Conservation (phyloP, 37 sponge, comb jelly and placozoan genomes). For the Crambe crambe region DNA sequence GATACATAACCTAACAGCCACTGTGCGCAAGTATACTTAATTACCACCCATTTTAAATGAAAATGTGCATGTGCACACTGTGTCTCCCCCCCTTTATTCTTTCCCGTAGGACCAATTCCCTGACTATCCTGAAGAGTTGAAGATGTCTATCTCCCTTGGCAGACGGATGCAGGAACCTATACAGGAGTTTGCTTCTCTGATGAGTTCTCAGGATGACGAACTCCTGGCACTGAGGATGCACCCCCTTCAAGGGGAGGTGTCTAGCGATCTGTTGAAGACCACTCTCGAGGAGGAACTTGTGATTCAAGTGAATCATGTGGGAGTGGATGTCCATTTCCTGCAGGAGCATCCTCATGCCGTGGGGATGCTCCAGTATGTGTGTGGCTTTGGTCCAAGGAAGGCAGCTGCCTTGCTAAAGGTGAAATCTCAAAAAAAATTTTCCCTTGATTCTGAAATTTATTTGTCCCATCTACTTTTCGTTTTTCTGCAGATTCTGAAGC, state of each 20-base stretch:
- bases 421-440: neutral
- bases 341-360: slow-evolving; percentile 77
- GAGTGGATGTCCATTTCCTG: slow-evolving; percentile 89
- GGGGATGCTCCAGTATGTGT: slow-evolving; percentile 74
- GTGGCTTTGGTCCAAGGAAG: slow-evolving; percentile 97
- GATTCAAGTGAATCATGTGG: slow-evolving; percentile 78
- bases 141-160: slow-evolving; percentile 86
- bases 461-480: neutral
- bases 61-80: too few relatives aligned
- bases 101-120: slow-evolving; percentile 76
- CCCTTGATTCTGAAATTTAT: neutral
- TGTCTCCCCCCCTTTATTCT: too few relatives aligned
- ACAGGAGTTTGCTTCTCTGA: slow-evolving; percentile 78
- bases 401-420: slow-evolving; percentile 89
- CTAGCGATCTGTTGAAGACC: slow-evolving; percentile 56
- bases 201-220: slow-evolving; percentile 59
- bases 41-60: too few relatives aligned
- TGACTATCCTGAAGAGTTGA: slow-evolving; percentile 69
- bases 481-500: slow-evolving; percentile 75
- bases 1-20: too few relatives aligned
- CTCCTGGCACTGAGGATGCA: slow-evolving; percentile 69
- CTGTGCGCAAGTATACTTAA: neutral
- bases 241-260: slow-evolving; percentile 60
- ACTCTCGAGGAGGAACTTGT: slow-evolving; percentile 79
- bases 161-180: slow-evolving; percentile 86